These are phyloP conservation scores for Eudyptes chrysolophus DNA, from an alignment of 2,113 vertebrate species.

Conservation along the genomic window DNA sequence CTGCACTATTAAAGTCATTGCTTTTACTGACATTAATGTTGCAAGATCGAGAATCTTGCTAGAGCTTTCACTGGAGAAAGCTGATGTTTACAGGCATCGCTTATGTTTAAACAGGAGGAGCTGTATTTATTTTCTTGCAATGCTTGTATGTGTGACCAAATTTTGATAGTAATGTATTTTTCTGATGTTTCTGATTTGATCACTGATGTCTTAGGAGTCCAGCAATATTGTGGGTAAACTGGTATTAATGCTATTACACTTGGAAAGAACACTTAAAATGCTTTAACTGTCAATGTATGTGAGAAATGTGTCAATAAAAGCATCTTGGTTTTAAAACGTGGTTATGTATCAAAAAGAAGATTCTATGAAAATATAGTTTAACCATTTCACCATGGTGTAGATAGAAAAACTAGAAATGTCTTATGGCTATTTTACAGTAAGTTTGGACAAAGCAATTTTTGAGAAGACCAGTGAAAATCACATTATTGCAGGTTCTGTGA, in stretches of 20 bases:
- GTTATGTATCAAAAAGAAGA: background rate
- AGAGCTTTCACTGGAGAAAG: background rate
- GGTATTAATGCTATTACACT: background rate
- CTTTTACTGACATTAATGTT: background rate
- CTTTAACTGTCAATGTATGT: background rate
- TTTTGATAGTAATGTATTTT: background rate
- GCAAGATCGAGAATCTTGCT: background rate
- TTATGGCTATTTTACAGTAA: background rate
- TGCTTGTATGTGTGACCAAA: background rate
- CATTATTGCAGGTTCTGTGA: conserved; percentile 10
- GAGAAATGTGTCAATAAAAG: background rate
- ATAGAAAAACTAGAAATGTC: background rate
- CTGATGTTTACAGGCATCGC: background rate
- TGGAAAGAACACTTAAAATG: background rate
- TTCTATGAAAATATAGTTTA: background rate
- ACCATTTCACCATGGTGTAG: background rate
- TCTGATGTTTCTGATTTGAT: background rate
- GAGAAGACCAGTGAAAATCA: conserved; percentile 25
- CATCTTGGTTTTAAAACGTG: background rate
- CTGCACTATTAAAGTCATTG: background rate
- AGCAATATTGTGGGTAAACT: background rate
- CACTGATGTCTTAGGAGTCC: background rate
- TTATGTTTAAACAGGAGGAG: background rate
- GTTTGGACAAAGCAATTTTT: background rate
- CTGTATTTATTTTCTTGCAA: background rate